phyloP scores from a whole-genome alignment of 2,797 vertebrate species.

The Anguilla megastoma region DNA sequence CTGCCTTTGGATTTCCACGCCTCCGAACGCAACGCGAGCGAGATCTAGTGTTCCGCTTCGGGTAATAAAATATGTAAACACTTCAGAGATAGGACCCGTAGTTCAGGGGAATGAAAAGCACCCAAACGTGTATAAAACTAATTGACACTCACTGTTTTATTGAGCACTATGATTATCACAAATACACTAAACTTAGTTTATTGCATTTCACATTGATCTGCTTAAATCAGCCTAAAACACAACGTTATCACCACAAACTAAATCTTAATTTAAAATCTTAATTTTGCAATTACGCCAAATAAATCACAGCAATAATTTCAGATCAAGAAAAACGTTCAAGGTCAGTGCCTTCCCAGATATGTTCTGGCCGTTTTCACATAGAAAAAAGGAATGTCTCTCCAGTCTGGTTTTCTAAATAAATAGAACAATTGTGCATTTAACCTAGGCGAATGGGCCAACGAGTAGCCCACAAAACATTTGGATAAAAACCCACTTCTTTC shows the following conservation, averaged over 20 bases:
- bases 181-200: constrained; percentile 77
- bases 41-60: constrained; percentile 10
- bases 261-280: constrained; percentile 48
- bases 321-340: constrained; percentile 43
- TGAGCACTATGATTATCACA: constrained; percentile 77
- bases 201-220: constrained; percentile 77
- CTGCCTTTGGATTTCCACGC: constrained; percentile 22
- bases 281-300: constrained; percentile 51
- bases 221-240: constrained; percentile 68
- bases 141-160: constrained; percentile 79
- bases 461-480: constrained; percentile 40
- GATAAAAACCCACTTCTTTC: constrained; percentile 45
- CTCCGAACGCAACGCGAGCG: background rate
- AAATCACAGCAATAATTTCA: constrained; percentile 44
- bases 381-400: constrained; percentile 65
- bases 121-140: constrained; percentile 74
- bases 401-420: constrained; percentile 53
- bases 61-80: constrained; percentile 27
- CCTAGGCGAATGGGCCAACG: constrained; percentile 29
- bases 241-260: constrained; percentile 64
- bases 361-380: constrained; percentile 37
- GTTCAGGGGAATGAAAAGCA: constrained; percentile 64
- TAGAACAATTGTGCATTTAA: constrained; percentile 47
- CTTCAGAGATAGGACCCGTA: constrained; percentile 4
- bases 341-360: constrained; percentile 55